phyloP scores from a whole-genome alignment of 1,140 invertebrate genomes.

The Heliconius hermathena region DNA sequence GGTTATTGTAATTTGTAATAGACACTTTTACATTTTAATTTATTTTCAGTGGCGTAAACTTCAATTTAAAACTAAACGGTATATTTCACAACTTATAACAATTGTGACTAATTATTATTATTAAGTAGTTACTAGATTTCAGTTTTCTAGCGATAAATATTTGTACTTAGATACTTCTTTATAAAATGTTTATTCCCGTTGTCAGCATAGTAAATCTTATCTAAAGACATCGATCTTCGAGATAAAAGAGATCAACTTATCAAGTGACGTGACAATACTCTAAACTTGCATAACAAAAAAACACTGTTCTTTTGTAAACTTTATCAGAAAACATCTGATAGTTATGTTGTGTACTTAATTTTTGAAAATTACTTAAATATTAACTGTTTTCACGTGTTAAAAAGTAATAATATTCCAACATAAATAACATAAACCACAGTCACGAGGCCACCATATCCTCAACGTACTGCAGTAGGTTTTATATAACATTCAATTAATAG shows the following conservation, averaged over 20 bases:
- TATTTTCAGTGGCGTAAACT: not conserved
- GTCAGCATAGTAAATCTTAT: constrained; percentile 26
- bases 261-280: constrained; percentile 17
- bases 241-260: constrained; percentile 38
- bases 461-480: constrained; percentile 12
- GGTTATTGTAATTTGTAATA: not conserved
- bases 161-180: not conserved
- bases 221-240: constrained; percentile 34
- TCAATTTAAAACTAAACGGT: constrained; percentile 11
- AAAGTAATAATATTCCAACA: not conserved
- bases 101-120: not conserved
- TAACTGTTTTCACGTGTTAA: not conserved
- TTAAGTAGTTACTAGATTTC: not conserved
- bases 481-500: constrained; percentile 16
- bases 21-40: not conserved
- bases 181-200: not conserved
- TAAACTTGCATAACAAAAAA: not conserved
- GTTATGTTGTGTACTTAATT: not conserved
- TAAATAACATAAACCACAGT: not conserved
- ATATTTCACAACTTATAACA: not conserved
- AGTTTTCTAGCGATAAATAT: not conserved
- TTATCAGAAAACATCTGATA: not conserved
- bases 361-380: not conserved
- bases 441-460: not conserved
- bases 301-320: not conserved